Conservation (phyloP, 2,888 invertebrate species). For the Clistopyga incitator region DNA sequence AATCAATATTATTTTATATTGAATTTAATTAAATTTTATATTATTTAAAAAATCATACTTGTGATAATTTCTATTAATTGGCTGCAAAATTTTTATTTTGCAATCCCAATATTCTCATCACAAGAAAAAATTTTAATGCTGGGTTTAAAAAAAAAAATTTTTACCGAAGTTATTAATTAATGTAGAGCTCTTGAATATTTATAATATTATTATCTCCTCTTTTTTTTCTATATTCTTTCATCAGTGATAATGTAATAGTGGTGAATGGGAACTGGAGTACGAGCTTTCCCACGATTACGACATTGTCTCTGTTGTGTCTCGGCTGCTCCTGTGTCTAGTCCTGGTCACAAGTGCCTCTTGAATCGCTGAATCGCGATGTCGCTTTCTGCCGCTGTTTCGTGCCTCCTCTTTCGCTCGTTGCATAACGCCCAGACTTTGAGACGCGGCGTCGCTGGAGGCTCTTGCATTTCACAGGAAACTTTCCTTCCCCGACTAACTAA, state of each 20-base stretch:
- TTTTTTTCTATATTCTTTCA: neutral
- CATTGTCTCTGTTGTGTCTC: conserved; percentile 47
- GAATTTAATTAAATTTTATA: no score
- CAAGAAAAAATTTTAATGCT: no score
- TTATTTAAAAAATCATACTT: no score
- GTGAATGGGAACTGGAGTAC: conserved; percentile 59
- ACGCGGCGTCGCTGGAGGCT: conserved; percentile 43
- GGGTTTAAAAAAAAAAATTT: no score
- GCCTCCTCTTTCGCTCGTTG: conserved; percentile 28
- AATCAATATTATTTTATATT: no score
- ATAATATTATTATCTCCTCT: neutral
- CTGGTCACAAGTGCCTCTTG: conserved; percentile 19
- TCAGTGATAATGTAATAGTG: conserved; percentile 35
- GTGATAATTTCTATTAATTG: no score
- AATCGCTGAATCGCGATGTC: conserved; percentile 53
- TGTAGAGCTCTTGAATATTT: neutral
- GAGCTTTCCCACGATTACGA: conserved; percentile 59
- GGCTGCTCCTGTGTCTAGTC: neutral
- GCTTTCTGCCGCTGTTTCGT: conserved; percentile 59
- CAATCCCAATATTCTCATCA: no score
- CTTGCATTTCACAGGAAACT: conserved; percentile 56
- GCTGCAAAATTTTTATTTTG: no score
- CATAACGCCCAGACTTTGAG: conserved; percentile 52
- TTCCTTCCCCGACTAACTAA: conserved; percentile 52
- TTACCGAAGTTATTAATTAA: no score